Conservation (phyloP, 2,113 vertebrate species). For the Naja naja region DNA sequence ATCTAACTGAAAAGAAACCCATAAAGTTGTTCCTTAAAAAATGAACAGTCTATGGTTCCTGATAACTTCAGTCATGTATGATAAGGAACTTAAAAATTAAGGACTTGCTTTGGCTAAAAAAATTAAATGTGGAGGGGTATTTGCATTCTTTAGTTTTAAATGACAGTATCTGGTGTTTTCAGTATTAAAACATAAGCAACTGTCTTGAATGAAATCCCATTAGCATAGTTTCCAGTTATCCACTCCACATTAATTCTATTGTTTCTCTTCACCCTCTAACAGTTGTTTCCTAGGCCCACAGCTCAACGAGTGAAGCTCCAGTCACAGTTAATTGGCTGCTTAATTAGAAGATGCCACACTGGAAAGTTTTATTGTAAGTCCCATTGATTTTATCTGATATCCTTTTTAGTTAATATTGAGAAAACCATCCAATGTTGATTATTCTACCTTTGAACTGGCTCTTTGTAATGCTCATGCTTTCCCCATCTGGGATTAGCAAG, state of each 20-base stretch:
- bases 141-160: background rate
- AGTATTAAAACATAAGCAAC: background rate
- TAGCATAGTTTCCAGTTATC: background rate
- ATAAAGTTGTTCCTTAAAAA: background rate
- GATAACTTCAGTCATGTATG: background rate
- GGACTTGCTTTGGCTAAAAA: background rate
- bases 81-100: background rate
- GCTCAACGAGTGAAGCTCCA: background rate
- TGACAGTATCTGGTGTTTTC: background rate
- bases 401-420: background rate
- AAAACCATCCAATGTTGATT: background rate
- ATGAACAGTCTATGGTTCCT: background rate
- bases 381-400: background rate
- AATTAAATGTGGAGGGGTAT: background rate
- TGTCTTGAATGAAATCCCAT: background rate
- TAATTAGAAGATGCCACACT: background rate
- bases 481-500: background rate
- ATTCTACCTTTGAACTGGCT: background rate
- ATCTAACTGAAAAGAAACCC: background rate
- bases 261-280: background rate
- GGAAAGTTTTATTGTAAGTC: background rate
- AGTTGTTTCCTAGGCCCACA: background rate
- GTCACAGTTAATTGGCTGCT: background rate
- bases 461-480: background rate
- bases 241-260: background rate